These are phyloP conservation scores for Stegostoma tigrinum DNA, from an alignment of 2,113 vertebrate species.

Conservation along the genomic window DNA sequence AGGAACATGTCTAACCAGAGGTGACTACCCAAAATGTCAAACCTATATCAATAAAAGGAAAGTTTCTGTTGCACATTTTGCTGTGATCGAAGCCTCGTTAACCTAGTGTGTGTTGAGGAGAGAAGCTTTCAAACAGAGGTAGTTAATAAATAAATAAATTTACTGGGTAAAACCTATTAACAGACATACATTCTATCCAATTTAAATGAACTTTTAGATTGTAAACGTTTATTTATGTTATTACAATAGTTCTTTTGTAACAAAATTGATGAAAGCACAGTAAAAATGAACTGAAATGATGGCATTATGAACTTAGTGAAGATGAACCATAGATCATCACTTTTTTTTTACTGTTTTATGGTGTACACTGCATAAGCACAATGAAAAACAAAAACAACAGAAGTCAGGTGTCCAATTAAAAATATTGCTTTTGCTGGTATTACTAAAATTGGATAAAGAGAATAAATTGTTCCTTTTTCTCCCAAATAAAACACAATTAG, in stretches of 20 bases:
- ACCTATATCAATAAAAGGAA: neutral
- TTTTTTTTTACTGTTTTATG: constrained; percentile 17
- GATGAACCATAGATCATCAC: constrained; percentile 11
- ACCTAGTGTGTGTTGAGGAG: neutral
- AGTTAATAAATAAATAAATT: constrained; percentile 37
- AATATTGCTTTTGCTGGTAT: constrained; percentile 33
- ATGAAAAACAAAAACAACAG: constrained; percentile 13
- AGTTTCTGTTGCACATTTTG: neutral
- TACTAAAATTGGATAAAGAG: constrained; percentile 21
- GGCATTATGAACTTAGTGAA: constrained; percentile 26
- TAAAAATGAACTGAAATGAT: constrained; percentile 16
- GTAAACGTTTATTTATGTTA: constrained; percentile 35
- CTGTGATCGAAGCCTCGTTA: neutral
- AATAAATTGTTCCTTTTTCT: constrained; percentile 18
- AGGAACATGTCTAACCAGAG: neutral
- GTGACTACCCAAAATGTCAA: neutral
- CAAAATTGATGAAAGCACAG: constrained; percentile 24
- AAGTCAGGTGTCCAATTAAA: constrained; percentile 20
- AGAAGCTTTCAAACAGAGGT: neutral
- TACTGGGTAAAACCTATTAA: constrained; percentile 32
- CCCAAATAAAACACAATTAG: neutral
- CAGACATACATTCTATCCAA: constrained; percentile 35
- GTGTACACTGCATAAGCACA: constrained; percentile 18
- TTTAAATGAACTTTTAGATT: constrained; percentile 34
- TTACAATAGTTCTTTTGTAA: constrained; percentile 26